Evolutionary conservation across 53 echinoderm and acorn worm species (phyloP), one percentile per base, ranked within the genome.

Genomic region (Stichopus horrens): DNA sequence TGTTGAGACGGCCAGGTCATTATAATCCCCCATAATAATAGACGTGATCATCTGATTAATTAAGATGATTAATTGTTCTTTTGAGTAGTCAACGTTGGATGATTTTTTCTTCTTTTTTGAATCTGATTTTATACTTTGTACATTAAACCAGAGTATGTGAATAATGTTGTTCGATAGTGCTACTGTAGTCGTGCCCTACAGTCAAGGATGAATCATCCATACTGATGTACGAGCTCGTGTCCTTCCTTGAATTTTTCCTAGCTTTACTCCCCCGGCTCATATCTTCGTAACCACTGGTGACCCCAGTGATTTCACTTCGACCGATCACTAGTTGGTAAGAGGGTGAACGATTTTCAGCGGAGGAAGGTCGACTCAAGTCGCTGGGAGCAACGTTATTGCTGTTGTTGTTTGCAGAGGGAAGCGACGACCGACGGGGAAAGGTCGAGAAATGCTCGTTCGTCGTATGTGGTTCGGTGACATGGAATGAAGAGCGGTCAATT

Each of bases 111-210:
- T 37, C 37, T 37, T 37, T 37, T 37, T 37, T 37, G 0, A 37
- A 37, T 37, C 37, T 37, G 37, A 2, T 37, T 37, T 37, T 37
- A 37, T 37, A 37, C 37, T 37, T 37, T 37, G 37, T 37, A 37
- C 37, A 37, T 37, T 71, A 71, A 71, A 71, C 19, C 71, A 7
- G 7, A 18, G 81, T 81, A n/a, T 57, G 19, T 56, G 81, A 81
- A 81, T 81, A 81, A 58, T 81, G 21, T 20, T 81, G 55, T 81
- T 55, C 81, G 21, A 81, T 81, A 56, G 81, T 81, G 57, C 81
- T 81, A 56, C 56, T 81, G 81, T 81, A 81, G 10, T 81, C 58
- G 21, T 56, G 56, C 23, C 58, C 81, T 56, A 16, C 18, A 8
- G 54, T 81, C 37, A 37, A 37, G 57, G 58, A 21, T 8, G 21